phyloP scores from a whole-genome alignment of 1,140 invertebrate genomes.

The Tribolium castaneum region DNA sequence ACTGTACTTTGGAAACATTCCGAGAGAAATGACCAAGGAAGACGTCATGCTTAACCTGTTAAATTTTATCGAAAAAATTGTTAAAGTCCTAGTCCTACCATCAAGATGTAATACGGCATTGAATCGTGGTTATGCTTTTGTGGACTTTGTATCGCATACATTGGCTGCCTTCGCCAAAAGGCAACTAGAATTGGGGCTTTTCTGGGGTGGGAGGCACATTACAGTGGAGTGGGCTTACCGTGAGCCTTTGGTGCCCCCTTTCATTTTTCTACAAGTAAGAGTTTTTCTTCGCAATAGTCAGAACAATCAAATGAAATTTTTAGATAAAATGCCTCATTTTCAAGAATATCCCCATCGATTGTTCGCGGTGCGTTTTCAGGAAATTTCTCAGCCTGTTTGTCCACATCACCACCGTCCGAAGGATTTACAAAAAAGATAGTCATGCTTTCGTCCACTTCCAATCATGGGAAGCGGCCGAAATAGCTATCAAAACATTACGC shows the following conservation, averaged over 20 bases:
- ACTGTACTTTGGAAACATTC: constrained; percentile 85
- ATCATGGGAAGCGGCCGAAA: not conserved
- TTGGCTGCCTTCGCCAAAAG: constrained; percentile 70
- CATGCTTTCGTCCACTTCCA: not conserved
- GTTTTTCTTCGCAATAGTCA: no score
- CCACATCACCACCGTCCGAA: not conserved
- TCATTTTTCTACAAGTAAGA: not conserved
- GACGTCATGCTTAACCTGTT: constrained; percentile 77
- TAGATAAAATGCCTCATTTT: not conserved
- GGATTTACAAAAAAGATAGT: not conserved
- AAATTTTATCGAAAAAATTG: constrained; percentile 70
- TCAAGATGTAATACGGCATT: constrained; percentile 73
- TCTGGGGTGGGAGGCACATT: not conserved
- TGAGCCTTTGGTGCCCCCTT: not conserved
- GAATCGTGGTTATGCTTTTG: constrained; percentile 88
- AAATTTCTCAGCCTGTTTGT: not conserved
- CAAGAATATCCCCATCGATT: not conserved
- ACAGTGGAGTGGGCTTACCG: not conserved
- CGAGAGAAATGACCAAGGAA: constrained; percentile 73
- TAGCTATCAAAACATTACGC: not conserved
- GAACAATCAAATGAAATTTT: not conserved
- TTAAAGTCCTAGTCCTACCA: constrained; percentile 82
- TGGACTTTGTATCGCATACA: constrained; percentile 83
- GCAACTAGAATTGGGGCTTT: not conserved
- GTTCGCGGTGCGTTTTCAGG: not conserved